Conservation (phyloP, 2,797 vertebrate species). For the Helostoma temminkii region DNA sequence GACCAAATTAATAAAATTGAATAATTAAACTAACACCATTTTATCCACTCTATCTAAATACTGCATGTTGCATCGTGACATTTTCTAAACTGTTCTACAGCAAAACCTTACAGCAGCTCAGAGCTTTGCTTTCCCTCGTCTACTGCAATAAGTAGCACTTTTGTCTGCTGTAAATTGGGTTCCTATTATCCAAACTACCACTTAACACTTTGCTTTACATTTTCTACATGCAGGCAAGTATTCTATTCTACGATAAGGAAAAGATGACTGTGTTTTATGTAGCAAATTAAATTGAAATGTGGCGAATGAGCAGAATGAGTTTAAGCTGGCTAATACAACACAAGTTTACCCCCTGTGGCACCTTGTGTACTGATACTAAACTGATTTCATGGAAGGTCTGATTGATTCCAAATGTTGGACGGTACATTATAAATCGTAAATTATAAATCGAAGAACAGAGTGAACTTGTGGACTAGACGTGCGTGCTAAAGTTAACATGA, state of each 20-base stretch:
- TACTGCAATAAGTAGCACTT: slow-evolving; percentile 7
- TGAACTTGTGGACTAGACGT: not conserved
- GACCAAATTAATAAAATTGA: not conserved
- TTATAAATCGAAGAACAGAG: slow-evolving; percentile 16
- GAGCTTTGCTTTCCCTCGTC: slow-evolving; percentile 8
- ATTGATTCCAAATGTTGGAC: slow-evolving; percentile 29
- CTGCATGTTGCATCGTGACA: not conserved
- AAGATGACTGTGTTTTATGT: slow-evolving; percentile 25
- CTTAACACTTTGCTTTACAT: slow-evolving; percentile 20
- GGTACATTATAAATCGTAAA: slow-evolving; percentile 7
- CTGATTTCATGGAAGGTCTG: slow-evolving; percentile 46
- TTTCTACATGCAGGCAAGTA: slow-evolving; percentile 13
- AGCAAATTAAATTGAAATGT: slow-evolving; percentile 50
- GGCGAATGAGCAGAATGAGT: slow-evolving; percentile 30
- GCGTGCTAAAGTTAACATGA: slow-evolving; percentile 12
- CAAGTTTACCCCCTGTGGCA: slow-evolving; percentile 38
- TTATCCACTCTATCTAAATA: slow-evolving; percentile 13
- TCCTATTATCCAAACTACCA: slow-evolving; percentile 16
- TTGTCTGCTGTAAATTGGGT: slow-evolving; percentile 26
- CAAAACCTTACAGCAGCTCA: slow-evolving; percentile 6
- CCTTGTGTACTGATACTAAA: slow-evolving; percentile 34
- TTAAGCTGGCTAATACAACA: slow-evolving; percentile 33
- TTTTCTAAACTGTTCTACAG: too few species aligned
- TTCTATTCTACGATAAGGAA: slow-evolving; percentile 14
- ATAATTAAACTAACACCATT: slow-evolving; percentile 14